phyloP scores from a whole-genome alignment of 2,888 invertebrate species.

The Drosophila tripunctata region DNA sequence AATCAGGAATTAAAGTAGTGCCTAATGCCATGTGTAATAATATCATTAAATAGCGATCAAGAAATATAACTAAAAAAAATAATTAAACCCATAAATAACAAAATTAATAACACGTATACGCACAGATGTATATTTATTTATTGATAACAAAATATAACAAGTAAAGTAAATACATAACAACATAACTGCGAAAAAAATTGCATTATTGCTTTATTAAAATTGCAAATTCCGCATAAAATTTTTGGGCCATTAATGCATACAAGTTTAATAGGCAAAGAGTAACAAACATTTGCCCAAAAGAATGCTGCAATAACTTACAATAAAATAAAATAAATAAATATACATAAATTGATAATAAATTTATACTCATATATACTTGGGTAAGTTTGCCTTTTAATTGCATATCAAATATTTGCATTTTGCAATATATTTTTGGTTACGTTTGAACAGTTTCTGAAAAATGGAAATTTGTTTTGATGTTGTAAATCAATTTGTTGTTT shows the following conservation, averaged over 20 bases:
- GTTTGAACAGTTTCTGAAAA: slow-evolving; percentile 3
- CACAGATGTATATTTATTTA: slow-evolving; percentile 31
- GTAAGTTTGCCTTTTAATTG: slow-evolving; percentile 22
- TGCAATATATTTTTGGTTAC: slow-evolving; percentile 4
- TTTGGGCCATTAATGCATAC: slow-evolving; percentile 10
- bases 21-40: slow-evolving; percentile 66
- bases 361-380: slow-evolving; percentile 13
- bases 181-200: slow-evolving; percentile 19
- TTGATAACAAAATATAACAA: slow-evolving; percentile 24
- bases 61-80: slow-evolving; percentile 21
- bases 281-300: slow-evolving; percentile 20
- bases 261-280: slow-evolving; percentile 22
- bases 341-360: slow-evolving; percentile 1
- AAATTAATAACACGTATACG: slow-evolving; percentile 8
- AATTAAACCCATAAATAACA: neutral
- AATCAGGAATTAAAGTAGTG: slow-evolving; percentile 73
- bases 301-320: slow-evolving; percentile 8
- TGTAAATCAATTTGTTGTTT: slow-evolving; percentile 2
- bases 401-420: slow-evolving; percentile 22
- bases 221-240: slow-evolving; percentile 23
- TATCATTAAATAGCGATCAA: slow-evolving; percentile 24
- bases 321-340: slow-evolving; percentile 1
- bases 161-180: slow-evolving; percentile 30
- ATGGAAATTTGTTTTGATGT: slow-evolving; percentile 18
- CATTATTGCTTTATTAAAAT: slow-evolving; percentile 47